phyloP scores from a whole-genome alignment of 2,888 invertebrate species.

The Chrysolina oricalcia region DNA sequence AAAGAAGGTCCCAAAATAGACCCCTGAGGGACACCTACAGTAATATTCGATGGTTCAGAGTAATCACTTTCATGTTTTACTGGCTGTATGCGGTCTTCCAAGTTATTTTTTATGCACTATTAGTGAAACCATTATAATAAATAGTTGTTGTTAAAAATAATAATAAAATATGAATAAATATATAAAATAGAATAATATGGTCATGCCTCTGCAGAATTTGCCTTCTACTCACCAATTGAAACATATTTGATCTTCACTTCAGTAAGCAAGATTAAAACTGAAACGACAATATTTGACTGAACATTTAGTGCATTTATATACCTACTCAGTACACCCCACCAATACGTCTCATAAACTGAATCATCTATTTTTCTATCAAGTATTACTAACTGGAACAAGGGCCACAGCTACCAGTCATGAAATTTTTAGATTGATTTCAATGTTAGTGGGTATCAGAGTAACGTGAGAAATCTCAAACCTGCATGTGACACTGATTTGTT shows the following conservation, averaged over 20 bases:
- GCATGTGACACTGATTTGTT: slow-evolving; percentile 2
- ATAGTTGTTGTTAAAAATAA: no score
- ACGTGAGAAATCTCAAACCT: background rate
- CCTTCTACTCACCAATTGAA: background rate
- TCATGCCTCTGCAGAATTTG: background rate
- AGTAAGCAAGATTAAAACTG: background rate
- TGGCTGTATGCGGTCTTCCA: no score
- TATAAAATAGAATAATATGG: background rate
- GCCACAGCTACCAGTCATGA: background rate
- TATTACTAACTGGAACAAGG: background rate
- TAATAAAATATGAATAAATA: no score
- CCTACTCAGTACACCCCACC: background rate
- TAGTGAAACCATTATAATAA: no score
- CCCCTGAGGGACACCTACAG: no score
- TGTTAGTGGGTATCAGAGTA: background rate
- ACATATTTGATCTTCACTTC: background rate
- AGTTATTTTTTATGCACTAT: no score
- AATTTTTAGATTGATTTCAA: background rate
- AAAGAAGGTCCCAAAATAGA: no score
- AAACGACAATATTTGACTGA: background rate
- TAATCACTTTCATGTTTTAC: no score
- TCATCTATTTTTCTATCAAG: background rate
- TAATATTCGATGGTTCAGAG: no score
- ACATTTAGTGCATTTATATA: background rate
- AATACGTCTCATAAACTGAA: background rate